phyloP scores from a whole-genome alignment of 2,797 vertebrate genomes.

The Peromyscus eremicus region DNA sequence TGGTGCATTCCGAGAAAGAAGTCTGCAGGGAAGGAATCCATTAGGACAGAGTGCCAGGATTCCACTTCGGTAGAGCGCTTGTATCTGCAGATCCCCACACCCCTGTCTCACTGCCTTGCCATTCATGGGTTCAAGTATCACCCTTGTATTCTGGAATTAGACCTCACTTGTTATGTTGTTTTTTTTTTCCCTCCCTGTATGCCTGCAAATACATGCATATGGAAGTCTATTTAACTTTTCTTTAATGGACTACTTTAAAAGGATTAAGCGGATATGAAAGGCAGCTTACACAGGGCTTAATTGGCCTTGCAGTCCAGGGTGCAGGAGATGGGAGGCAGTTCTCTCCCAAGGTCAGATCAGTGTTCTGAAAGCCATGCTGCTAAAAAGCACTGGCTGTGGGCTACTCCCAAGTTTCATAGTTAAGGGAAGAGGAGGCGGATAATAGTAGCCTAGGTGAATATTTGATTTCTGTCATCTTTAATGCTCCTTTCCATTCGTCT shows the following conservation, averaged over 20 bases:
- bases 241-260: background rate
- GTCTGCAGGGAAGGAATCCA: rapidly evolving
- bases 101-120: background rate
- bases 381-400: background rate
- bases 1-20: background rate
- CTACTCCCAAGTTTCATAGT: background rate
- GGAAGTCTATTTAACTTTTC: background rate
- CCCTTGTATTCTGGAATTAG: background rate
- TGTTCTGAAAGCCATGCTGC: background rate
- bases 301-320: background rate
- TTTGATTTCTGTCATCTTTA: slow-evolving; percentile 66
- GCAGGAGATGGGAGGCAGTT: rapidly evolving
- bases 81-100: background rate
- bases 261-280: background rate
- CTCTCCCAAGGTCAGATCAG: background rate
- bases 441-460: slow-evolving; percentile 66
- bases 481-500: slow-evolving; percentile 65
- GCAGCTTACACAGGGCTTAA: background rate
- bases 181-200: background rate
- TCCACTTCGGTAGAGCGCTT: rapidly evolving
- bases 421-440: background rate
- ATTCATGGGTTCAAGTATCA: rapidly evolving
- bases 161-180: too few species aligned
- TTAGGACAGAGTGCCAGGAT: rapidly evolving
- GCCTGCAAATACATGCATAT: background rate